Conservation (phyloP, 2,113 vertebrate genomes). For the Calidris pugnax region DNA sequence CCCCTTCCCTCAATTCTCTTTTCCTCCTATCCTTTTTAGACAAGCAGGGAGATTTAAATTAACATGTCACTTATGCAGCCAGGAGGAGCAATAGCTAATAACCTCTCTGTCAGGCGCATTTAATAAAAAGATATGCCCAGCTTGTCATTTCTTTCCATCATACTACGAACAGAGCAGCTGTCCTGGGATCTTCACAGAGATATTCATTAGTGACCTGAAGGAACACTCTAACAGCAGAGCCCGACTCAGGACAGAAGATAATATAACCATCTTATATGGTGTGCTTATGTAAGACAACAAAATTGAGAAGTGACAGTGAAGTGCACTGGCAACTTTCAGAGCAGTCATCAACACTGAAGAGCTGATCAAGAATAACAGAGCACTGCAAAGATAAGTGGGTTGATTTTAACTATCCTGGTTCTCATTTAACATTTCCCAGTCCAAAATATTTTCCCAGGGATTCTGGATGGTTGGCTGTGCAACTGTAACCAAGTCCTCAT, state of each 20-base stretch:
- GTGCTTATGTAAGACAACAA: background rate
- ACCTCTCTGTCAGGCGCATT: background rate
- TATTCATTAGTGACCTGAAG: background rate
- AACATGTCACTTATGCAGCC: conserved; percentile 6
- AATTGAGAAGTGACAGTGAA: background rate
- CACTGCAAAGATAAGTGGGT: background rate
- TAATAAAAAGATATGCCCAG: background rate
- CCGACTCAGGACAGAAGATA: background rate
- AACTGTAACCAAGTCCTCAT: background rate
- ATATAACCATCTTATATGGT: fast-evolving
- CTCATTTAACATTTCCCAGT: background rate
- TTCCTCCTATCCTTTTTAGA: background rate
- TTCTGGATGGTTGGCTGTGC: background rate
- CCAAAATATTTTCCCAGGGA: background rate
- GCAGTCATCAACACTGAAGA: background rate
- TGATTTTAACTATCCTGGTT: background rate
- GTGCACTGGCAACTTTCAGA: background rate
- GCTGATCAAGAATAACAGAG: background rate
- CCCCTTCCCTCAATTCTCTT: background rate
- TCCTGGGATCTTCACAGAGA: background rate
- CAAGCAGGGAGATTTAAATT: background rate
- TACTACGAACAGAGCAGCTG: background rate
- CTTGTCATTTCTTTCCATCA: background rate
- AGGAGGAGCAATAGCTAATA: conserved; percentile 6
- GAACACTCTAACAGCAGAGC: background rate